These are phyloP conservation scores for Tenrec ecaudatus DNA, from an alignment of 2,113 vertebrate genomes.

Conservation along the genomic window DNA sequence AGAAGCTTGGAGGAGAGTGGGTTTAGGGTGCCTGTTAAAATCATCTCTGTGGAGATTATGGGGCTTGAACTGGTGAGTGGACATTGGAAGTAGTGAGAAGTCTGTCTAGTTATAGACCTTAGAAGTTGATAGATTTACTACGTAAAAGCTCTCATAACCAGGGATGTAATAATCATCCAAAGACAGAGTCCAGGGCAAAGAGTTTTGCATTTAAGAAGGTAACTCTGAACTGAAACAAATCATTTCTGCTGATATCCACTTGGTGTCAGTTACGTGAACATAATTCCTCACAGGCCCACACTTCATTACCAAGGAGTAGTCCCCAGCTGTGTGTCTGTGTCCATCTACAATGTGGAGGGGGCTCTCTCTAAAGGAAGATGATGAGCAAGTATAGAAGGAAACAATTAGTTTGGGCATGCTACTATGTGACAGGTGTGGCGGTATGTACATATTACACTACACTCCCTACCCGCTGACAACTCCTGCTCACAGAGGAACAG, in stretches of 20 bases:
- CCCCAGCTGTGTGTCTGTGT: neutral
- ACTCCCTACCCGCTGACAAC: neutral
- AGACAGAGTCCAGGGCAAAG: neutral
- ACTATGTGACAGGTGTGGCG: neutral
- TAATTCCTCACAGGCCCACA: neutral
- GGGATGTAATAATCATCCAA: neutral
- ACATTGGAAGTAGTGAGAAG: no score
- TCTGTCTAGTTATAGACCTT: no score
- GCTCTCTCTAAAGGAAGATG: conserved; percentile 29
- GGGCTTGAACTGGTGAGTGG: no score
- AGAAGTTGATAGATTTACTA: neutral
- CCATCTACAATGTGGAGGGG: neutral
- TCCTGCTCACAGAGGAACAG: neutral
- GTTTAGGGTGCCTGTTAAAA: no score
- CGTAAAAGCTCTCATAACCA: neutral
- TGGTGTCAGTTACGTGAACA: neutral
- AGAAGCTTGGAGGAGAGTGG: no score
- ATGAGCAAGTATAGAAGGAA: neutral
- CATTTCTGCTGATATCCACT: neutral
- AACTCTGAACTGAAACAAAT: neutral
- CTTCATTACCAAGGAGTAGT: neutral
- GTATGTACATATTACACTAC: neutral
- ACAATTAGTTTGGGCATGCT: neutral
- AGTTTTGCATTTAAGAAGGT: conserved; percentile 11
- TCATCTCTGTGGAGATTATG: no score